Conservation (phyloP, 2,113 vertebrate species). For the Desmodus rotundus region DNA sequence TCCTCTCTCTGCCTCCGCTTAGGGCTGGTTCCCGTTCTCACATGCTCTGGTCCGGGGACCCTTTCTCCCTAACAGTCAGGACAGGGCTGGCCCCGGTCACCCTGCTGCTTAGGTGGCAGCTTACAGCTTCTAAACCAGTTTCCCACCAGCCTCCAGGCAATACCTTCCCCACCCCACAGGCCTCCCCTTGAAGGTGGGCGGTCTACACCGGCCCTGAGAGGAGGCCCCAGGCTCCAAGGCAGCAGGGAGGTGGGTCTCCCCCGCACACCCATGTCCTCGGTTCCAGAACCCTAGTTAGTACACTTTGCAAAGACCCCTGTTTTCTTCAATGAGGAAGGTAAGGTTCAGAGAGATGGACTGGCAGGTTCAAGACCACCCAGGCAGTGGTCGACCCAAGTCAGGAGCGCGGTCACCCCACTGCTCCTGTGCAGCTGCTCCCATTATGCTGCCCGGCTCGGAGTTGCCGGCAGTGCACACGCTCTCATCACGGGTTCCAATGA, state of each 20-base stretch:
- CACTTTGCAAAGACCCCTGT: too few relatives aligned
- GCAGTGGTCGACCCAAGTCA: rapidly evolving
- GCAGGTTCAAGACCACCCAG: neutral
- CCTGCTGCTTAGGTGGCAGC: too few relatives aligned
- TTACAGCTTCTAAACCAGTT: rapidly evolving
- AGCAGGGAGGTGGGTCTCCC: rapidly evolving
- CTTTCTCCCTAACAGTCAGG: rapidly evolving
- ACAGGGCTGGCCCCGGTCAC: too few relatives aligned
- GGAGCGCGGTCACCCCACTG: rapidly evolving
- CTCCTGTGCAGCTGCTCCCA: rapidly evolving
- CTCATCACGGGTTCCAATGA: rapidly evolving
- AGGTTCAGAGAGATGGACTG: neutral
- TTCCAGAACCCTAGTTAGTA: neutral
- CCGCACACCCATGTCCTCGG: rapidly evolving
- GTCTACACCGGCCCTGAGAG: neutral
- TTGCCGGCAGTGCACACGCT: rapidly evolving
- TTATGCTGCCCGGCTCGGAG: rapidly evolving
- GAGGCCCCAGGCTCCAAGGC: neutral
- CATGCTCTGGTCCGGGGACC: neutral
- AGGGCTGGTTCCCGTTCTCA: neutral
- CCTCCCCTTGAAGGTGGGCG: rapidly evolving
- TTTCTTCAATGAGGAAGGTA: neutral
- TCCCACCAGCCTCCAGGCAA: neutral
- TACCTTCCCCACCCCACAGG: rapidly evolving
- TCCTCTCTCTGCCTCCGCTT: neutral